A percentile compares a stretch with the other conserved stretches of the same genome.
Evolutionary conservation across 92 coral and sea anemone species (phyloP).

Genomic region (Heteractis magnifica): DNA sequence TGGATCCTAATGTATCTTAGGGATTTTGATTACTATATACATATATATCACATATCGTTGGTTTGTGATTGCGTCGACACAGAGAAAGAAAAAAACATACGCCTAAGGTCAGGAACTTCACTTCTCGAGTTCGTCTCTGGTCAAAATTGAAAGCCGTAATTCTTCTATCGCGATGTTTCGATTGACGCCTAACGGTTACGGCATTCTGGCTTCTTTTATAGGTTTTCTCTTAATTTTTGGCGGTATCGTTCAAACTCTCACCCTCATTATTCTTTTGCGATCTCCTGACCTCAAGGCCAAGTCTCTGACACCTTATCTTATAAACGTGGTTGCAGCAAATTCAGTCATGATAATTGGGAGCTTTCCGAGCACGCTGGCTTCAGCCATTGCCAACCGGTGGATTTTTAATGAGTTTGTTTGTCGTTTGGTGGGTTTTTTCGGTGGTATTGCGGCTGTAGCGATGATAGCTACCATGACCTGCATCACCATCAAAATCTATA

Average conservation of each 20-base stretch:
- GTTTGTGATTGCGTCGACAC: not conserved
- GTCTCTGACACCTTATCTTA: constrained; percentile 60
- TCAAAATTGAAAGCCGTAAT: not conserved
- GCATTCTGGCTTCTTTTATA: constrained; percentile 16
- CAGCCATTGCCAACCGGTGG: constrained; percentile 49
- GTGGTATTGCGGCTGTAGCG: constrained; percentile 59
- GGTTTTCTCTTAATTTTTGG: constrained; percentile 26
- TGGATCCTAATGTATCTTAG: too few species aligned
- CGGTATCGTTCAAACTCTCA: constrained; percentile 10
- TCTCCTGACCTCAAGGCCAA: constrained; percentile 21
- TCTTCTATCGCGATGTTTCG: constrained; percentile 11
- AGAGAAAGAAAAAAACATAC: not conserved
- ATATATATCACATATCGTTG: not conserved
- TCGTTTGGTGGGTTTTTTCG: constrained; percentile 56
- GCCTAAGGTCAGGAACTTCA: not conserved
- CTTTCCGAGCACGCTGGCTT: constrained; percentile 60
- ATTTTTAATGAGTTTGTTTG: constrained; percentile 39
- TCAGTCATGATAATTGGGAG: constrained; percentile 53
- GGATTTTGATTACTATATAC: too few species aligned
- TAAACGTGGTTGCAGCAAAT: constrained; percentile 68
- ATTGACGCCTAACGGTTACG: constrained; percentile 16
- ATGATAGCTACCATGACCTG: constrained; percentile 60
- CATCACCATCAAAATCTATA: constrained; percentile 50
- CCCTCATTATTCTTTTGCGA: constrained; percentile 16
- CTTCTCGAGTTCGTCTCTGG: not conserved